A percentile compares a stretch with the other conserved stretches of the same genome.
Evolutionary conservation across 2,797 vertebrate genomes (phyloP).

Genomic region (Anabas testudineus): DNA sequence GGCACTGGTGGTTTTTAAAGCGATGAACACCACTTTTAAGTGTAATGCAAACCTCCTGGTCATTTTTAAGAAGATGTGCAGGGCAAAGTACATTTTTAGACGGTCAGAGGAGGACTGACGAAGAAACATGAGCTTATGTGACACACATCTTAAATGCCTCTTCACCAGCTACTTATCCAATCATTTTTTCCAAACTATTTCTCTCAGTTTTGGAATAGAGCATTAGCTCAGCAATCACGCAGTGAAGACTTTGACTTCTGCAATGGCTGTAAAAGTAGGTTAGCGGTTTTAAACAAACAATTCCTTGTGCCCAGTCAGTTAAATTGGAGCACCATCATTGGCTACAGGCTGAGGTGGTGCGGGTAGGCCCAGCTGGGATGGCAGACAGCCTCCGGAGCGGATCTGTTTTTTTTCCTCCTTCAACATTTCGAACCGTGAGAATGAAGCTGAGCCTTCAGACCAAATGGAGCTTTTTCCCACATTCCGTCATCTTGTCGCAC

Average conservation of each 20-base stretch:
- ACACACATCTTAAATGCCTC: constrained; percentile 24
- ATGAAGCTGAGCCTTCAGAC: constrained; percentile 45
- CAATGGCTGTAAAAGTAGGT: constrained; percentile 76
- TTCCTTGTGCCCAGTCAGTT: constrained; percentile 79
- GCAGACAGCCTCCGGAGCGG: constrained; percentile 52
- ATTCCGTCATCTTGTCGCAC: constrained; percentile 53
- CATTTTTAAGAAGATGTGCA: constrained; percentile 15
- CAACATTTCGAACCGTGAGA: constrained; percentile 71
- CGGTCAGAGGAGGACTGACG: background rate
- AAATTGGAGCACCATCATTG: constrained; percentile 74
- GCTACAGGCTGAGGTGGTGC: constrained; percentile 73
- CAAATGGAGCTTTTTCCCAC: constrained; percentile 68
- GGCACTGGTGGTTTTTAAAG: constrained; percentile 19
- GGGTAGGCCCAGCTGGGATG: constrained; percentile 67
- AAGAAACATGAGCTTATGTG: background rate
- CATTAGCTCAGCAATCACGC: constrained; percentile 63
- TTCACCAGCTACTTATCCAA: constrained; percentile 2
- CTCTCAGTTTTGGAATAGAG: constrained; percentile 42
- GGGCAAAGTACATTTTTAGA: constrained; percentile 7
- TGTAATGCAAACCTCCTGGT: constrained; percentile 15
- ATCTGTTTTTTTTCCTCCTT: constrained; percentile 45
- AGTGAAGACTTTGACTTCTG: constrained; percentile 62
- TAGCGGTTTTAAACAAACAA: constrained; percentile 81
- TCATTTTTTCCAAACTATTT: constrained; percentile 36
- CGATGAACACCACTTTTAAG: background rate